phyloP scores from a whole-genome alignment of 2,113 vertebrate genomes.

The Gymnarchus niloticus region DNA sequence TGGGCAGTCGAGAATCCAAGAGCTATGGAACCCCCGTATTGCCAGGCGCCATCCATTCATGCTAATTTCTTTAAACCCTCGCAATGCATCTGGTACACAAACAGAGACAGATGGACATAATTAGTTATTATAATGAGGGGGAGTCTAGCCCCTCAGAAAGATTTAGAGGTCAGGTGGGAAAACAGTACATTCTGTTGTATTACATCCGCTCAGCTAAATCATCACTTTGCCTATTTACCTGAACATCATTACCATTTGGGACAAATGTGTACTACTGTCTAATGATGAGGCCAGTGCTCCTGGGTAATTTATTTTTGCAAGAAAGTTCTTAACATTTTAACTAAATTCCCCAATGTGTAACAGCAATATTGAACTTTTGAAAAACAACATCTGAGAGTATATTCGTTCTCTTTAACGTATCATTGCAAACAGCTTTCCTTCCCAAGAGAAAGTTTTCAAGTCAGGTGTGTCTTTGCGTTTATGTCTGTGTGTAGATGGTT shows the following conservation, averaged over 20 bases:
- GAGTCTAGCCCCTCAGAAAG: background rate
- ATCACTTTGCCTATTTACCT: background rate
- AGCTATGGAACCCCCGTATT: background rate
- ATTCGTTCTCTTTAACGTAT: background rate
- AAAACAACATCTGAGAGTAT: background rate
- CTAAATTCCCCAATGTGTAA: background rate
- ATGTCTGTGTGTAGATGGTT: background rate
- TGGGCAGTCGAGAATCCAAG: background rate
- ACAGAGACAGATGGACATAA: constrained; percentile 3
- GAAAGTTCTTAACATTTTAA: background rate
- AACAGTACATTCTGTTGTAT: background rate
- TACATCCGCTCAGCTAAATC: background rate
- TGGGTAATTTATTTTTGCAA: background rate
- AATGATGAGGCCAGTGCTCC: background rate
- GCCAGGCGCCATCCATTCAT: background rate
- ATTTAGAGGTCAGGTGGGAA: background rate
- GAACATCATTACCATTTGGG: background rate
- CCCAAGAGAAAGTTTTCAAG: background rate
- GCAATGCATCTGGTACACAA: background rate
- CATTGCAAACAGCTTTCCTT: background rate
- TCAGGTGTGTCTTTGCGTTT: background rate
- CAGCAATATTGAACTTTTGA: background rate
- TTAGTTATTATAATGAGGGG: constrained; percentile 7
- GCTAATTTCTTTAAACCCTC: background rate
- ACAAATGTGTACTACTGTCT: background rate